Base-by-base conservation (phyloP, 2,888 invertebrate species). In the Troides helena region DNA sequence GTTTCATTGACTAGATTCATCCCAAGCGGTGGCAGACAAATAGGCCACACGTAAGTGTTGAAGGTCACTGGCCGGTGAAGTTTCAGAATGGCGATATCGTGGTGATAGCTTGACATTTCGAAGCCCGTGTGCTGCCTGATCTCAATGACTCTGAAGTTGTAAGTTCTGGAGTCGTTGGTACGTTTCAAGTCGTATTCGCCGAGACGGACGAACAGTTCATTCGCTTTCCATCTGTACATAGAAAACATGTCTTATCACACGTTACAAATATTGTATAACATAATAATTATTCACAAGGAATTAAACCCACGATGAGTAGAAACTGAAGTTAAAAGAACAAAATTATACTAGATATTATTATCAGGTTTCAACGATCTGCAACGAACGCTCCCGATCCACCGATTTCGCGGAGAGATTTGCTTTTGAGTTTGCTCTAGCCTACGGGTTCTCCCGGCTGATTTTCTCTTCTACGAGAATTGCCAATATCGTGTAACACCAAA, bases 11-110 rank as follows among this genome's bases (percentile, higher is more conserved):
- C 94, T 77, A 95, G 94, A 6, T 91, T 85, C 59, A 94, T 81
- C 1, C 93, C 94, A 0, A 94, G 77, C 0, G 96, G 95, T 0
- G 97, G 97, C 73, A 98, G 93, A 81, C 97, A 98, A 67, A 97
- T 95, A 0, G 97, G 97, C 96, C 97, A 96, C 66, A 97, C 95
- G 79, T 96, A 97, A 0, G 95, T 94, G 77, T 96, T 96, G 82
- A 97, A 97, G 7, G 94, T 86, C 0, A 95, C 95, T 0, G 95
- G 93, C 12, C 94, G 87, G 72, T 95, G 93, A 65, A 97, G 87
- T 77, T 94, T 95, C 60, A 98, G 75, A 56, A 97, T 93, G 0
- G 96, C 96, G 65, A 97, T 96, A 78, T 98, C 97, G 80, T 98
- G 94, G 73, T 94, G 94, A 81, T 96, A 96, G 71, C 94, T 95